These are phyloP conservation scores for Barbus barbus DNA, from an alignment of 2,113 vertebrate species.

Conservation along the genomic window DNA sequence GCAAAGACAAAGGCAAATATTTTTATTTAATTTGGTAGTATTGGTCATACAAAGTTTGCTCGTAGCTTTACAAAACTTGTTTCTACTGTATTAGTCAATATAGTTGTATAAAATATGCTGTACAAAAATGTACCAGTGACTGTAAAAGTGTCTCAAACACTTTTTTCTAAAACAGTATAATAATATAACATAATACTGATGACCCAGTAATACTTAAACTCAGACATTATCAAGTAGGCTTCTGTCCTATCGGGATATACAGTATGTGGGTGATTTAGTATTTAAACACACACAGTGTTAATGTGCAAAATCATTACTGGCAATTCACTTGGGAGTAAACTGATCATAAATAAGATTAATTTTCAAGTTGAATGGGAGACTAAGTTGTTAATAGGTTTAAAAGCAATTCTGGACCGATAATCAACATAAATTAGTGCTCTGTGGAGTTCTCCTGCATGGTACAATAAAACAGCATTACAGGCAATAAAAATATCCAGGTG, in stretches of 20 bases:
- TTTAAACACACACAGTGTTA: not conserved
- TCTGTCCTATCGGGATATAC: not conserved
- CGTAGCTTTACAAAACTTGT: not conserved
- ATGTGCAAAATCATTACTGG: conserved; percentile 20
- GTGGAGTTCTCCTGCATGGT: conserved; percentile 5
- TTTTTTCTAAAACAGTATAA: not conserved
- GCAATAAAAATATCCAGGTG: not conserved
- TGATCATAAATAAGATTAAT: not conserved
- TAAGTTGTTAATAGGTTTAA: conserved; percentile 10
- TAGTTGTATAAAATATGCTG: not conserved
- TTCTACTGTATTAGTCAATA: not conserved
- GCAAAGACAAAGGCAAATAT: not conserved
- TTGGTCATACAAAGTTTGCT: not conserved
- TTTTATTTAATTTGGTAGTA: not conserved
- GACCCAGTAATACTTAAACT: conserved; percentile 19
- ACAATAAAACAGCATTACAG: not conserved
- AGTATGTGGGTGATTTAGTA: not conserved
- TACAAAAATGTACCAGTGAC: conserved; percentile 9
- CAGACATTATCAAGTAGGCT: conserved; percentile 10
- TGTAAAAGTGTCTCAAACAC: not conserved
- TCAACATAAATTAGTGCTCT: conserved; percentile 17
- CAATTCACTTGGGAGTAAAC: conserved; percentile 8
- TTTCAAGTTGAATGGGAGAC: not conserved
- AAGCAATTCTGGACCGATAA: not conserved
- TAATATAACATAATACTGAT: conserved; percentile 23